Conservation (phyloP, 2,797 vertebrate genomes). For the Oophaga sylvatica region DNA sequence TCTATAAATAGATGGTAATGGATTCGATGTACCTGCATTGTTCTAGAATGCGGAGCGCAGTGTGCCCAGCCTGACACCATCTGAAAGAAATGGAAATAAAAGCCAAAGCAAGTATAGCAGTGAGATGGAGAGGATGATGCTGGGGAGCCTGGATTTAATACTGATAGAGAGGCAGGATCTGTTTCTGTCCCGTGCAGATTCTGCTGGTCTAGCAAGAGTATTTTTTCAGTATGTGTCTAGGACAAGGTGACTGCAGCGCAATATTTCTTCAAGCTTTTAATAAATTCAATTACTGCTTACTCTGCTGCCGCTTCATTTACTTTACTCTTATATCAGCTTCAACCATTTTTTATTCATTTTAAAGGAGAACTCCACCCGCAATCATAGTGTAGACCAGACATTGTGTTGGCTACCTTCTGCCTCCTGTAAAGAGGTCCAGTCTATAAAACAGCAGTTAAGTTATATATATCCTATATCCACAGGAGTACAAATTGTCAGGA, state of each 20-base stretch:
- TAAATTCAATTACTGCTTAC: constrained; percentile 36
- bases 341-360: background rate
- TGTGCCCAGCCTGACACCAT: constrained; percentile 30
- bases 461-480: background rate
- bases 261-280: constrained; percentile 36
- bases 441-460: background rate
- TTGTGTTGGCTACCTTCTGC: background rate
- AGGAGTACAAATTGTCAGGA: background rate
- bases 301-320: background rate
- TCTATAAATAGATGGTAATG: constrained; percentile 58
- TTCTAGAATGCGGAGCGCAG: constrained; percentile 35
- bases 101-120: constrained; percentile 26
- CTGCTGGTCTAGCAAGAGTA: constrained; percentile 44
- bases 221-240: constrained; percentile 30
- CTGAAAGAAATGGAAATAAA: constrained; percentile 29
- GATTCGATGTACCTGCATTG: constrained; percentile 55
- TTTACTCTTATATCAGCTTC: background rate
- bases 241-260: constrained; percentile 41
- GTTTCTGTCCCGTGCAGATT: constrained; percentile 15
- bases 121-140: constrained; percentile 29
- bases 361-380: background rate
- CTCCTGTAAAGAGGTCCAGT: background rate
- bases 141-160: constrained; percentile 36
- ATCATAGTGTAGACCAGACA: background rate
- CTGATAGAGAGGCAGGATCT: constrained; percentile 23